These are phyloP conservation scores for Masnerella sp. DNA, from an alignment of 2,888 invertebrate species.

Conservation along the genomic window DNA sequence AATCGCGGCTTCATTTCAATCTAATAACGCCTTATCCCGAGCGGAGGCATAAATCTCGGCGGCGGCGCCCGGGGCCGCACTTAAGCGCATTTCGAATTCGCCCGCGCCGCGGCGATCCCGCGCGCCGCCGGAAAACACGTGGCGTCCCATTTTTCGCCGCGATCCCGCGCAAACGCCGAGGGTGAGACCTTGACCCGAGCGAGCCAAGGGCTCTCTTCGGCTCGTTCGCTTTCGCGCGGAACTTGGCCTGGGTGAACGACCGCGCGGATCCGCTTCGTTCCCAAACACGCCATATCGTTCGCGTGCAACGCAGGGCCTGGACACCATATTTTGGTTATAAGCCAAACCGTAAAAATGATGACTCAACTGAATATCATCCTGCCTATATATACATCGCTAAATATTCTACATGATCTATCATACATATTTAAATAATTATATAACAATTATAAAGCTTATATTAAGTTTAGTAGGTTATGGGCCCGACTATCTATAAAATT, in stretches of 20 bases:
- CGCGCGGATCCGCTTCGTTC: constrained; percentile 25
- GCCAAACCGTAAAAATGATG: too few species aligned
- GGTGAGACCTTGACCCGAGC: constrained; percentile 70
- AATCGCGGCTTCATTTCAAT: constrained; percentile 30
- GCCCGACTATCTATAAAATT: too few species aligned
- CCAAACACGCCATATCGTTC: constrained; percentile 12
- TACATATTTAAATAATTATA: too few species aligned
- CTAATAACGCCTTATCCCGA: constrained; percentile 43
- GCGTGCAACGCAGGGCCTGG: too few species aligned
- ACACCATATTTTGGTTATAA: too few species aligned
- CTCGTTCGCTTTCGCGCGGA: constrained; percentile 65
- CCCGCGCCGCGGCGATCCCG: too few species aligned
- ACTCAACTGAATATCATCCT: too few species aligned
- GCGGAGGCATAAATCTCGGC: constrained; percentile 36
- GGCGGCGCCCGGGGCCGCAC: constrained; percentile 37
- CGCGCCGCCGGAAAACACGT: constrained; percentile 20
- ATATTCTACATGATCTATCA: too few species aligned
- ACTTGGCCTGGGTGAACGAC: constrained; percentile 39
- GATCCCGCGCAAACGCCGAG: constrained; percentile 60
- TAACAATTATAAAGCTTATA: too few species aligned
- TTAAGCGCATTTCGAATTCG: constrained; percentile 33
- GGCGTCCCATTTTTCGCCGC: constrained; percentile 55
- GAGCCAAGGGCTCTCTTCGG: constrained; percentile 71
- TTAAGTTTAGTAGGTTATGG: too few species aligned
- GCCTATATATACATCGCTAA: too few species aligned